Percentiles rank a stretch among this genome's conserved stretches.
These are phyloP conservation scores for Chloromyia formosa DNA, from an alignment of 2,888 invertebrate species.

Conservation along the genomic window DNA sequence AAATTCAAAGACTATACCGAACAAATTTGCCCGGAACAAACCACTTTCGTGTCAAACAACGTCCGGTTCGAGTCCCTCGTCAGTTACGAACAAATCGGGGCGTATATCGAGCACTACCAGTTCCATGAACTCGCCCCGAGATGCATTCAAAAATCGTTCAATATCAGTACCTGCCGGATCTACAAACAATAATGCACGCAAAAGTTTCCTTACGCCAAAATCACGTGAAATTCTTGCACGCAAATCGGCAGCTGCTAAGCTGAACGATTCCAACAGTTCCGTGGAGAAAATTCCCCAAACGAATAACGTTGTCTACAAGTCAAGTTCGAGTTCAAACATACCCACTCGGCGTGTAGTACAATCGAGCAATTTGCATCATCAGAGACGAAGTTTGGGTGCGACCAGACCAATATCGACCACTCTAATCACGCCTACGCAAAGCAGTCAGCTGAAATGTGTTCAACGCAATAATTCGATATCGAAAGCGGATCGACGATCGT, in stretches of 20 bases:
- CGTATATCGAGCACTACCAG: constrained; percentile 60
- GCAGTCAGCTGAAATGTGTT: constrained; percentile 40
- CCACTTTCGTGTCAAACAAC: constrained; percentile 48
- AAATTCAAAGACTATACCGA: constrained; percentile 29
- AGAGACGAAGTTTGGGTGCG: constrained; percentile 47
- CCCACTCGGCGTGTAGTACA: constrained; percentile 58
- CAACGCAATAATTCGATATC: constrained; percentile 22
- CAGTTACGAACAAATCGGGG: constrained; percentile 60
- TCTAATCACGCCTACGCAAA: constrained; percentile 43
- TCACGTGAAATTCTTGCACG: constrained; percentile 63
- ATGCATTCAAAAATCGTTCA: constrained; percentile 61
- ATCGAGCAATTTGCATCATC: constrained; percentile 50
- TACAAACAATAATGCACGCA: constrained; percentile 50
- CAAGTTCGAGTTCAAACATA: constrained; percentile 57
- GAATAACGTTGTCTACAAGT: constrained; percentile 47
- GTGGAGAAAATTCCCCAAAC: constrained; percentile 59
- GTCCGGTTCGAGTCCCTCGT: constrained; percentile 62
- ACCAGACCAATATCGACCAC: constrained; percentile 42
- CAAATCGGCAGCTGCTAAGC: constrained; percentile 55
- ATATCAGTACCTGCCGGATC: constrained; percentile 59
- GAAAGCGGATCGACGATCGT: constrained; percentile 14
- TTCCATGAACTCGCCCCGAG: constrained; percentile 61
- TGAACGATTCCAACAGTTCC: constrained; percentile 47
- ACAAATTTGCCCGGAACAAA: constrained; percentile 46
- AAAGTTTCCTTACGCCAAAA: constrained; percentile 63